phyloP scores from a whole-genome alignment of 2,888 invertebrate species.

The Orchesella flavescens region DNA sequence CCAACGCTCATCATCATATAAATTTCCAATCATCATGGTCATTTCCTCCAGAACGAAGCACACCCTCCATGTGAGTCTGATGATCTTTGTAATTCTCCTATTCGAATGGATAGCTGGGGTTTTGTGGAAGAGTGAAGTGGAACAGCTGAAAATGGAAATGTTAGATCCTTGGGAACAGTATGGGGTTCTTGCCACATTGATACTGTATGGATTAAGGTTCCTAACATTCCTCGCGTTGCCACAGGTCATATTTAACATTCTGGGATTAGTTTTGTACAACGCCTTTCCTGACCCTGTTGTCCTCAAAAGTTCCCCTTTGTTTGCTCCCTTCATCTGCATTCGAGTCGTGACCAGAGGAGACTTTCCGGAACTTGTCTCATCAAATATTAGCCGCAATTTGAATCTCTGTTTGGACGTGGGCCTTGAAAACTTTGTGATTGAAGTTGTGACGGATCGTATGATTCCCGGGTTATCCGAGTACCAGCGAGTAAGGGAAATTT shows the following conservation, averaged over 20 bases:
- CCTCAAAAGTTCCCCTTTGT: slow-evolving; percentile 89
- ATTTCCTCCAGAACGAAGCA: slow-evolving; percentile 84
- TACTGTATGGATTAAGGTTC: slow-evolving; percentile 85
- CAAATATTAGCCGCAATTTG: slow-evolving; percentile 90
- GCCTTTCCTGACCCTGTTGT: slow-evolving; percentile 94
- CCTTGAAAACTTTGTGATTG: slow-evolving; percentile 94
- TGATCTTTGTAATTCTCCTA: slow-evolving; percentile 82
- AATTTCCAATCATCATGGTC: too few species aligned
- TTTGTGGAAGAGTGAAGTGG: slow-evolving; percentile 75
- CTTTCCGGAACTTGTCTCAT: slow-evolving; percentile 90
- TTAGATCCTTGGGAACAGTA: slow-evolving; percentile 89
- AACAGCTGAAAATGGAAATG: slow-evolving; percentile 76
- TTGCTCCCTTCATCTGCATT: slow-evolving; percentile 95
- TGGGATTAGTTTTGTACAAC: slow-evolving; percentile 91
- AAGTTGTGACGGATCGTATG: slow-evolving; percentile 95
- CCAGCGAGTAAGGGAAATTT: slow-evolving; percentile 87
- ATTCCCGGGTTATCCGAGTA: slow-evolving; percentile 79
- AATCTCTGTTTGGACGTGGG: slow-evolving; percentile 91
- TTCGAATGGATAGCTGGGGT: slow-evolving; percentile 82
- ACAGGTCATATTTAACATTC: slow-evolving; percentile 83
- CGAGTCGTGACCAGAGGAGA: slow-evolving; percentile 95
- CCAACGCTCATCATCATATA: too few species aligned
- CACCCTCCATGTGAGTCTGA: slow-evolving; percentile 84
- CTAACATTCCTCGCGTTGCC: slow-evolving; percentile 90
- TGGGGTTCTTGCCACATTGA: slow-evolving; percentile 83